Evolutionary conservation across 2,888 invertebrate genomes (phyloP), one percentile per base, ranked within the genome.

Genomic region (Chaitophorus viminalis): DNA sequence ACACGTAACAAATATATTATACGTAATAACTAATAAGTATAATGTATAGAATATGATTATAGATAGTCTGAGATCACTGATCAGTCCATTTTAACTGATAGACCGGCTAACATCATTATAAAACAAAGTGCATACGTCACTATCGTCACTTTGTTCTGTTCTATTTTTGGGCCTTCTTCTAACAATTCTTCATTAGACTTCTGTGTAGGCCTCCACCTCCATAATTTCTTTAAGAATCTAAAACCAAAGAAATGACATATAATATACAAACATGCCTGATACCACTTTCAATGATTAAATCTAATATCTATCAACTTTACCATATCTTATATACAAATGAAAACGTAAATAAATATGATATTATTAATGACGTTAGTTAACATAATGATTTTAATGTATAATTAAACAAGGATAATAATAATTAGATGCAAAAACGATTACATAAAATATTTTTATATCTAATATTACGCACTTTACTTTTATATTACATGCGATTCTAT

Each of bases 31-130:
- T 21, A 46, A 29, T 8, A 77, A 11, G 31, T 4, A 0, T 9
- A 33, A 8, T 54, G 21, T 21, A 31, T 78, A 78, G 21, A 65
- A 78, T 60, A 79, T 14, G 18, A 65, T 46, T 46, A 46, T 46
- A 14, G 46, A 46, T 46, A 46, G 46, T 46, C 46, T 46, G 46
- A 46, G 46, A 46, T 46, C 14, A 46, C 46, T 14, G 25, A 33
- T 79, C 72, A 87, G 18, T 87, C 29, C n/a, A 74, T 74, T 87
- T 87, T 87, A 14, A 87, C 87, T 21, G 87, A 79, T 25, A 87
- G 79, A 25, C 87, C 87, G n/a, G 87, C 79, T 18, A 87, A n/a
- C 87, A 87, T 87, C 87, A 87, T 87, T 18, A 87, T 87, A n/a
- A 87, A 87, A 87, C 87, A 87, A 29, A 87, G 46, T 5, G 79